Evolutionary conservation across 2,113 vertebrate species (phyloP).

Genomic region (Melozone crissalis): DNA sequence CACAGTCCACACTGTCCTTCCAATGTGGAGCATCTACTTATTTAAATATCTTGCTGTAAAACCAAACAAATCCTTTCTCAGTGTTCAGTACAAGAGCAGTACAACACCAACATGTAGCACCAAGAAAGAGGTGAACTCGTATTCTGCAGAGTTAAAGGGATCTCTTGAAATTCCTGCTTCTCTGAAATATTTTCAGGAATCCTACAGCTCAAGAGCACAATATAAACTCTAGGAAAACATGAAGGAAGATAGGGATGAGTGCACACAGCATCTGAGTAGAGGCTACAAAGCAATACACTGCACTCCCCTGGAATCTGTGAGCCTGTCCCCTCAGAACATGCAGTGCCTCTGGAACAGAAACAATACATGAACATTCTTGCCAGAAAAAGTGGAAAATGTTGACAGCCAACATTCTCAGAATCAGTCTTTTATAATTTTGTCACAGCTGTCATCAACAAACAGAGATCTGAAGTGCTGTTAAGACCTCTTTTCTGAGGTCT

Average conservation of each 20-base stretch:
- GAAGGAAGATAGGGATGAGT: neutral
- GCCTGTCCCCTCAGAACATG: neutral
- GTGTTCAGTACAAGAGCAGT: neutral
- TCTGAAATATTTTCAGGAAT: neutral
- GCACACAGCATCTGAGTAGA: neutral
- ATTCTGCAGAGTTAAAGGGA: neutral
- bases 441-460: neutral
- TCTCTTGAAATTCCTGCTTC: neutral
- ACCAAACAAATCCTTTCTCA: neutral
- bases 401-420: neutral
- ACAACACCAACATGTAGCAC: neutral
- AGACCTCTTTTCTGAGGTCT: neutral
- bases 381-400: neutral
- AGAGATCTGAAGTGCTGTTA: neutral
- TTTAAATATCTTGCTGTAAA: neutral
- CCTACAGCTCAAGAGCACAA: neutral
- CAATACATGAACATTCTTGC: neutral
- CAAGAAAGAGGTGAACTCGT: neutral
- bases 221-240: neutral
- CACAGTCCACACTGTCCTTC: neutral
- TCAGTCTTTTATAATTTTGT: neutral
- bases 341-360: neutral
- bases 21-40: neutral
- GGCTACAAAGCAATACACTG: neutral
- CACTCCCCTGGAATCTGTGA: neutral